These are phyloP conservation scores for Apodemia duryi DNA, from an alignment of 2,888 invertebrate species.

Conservation along the genomic window DNA sequence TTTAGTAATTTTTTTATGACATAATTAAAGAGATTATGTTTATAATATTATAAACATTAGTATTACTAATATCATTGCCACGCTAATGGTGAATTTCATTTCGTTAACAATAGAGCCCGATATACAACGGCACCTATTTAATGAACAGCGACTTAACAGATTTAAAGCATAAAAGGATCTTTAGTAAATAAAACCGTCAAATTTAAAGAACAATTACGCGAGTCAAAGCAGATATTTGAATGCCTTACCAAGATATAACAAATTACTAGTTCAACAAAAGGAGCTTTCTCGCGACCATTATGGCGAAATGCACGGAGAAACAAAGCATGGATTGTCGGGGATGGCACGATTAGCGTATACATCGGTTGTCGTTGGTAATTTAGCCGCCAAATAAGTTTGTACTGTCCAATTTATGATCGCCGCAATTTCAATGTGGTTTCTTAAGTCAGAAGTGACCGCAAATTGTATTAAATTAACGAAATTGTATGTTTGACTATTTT, in stretches of 20 bases:
- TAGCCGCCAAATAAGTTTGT: slow-evolving; percentile 37
- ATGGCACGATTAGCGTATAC: slow-evolving; percentile 65
- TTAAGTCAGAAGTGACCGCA: slow-evolving; percentile 39
- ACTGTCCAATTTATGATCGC: slow-evolving; percentile 66
- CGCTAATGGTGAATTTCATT: slow-evolving; percentile 51
- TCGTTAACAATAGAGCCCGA: slow-evolving; percentile 55
- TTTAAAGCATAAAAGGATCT: slow-evolving; percentile 73
- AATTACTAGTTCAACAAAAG: slow-evolving; percentile 74
- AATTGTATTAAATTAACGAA: background rate
- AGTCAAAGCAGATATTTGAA: slow-evolving; percentile 72
- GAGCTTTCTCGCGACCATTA: slow-evolving; percentile 77
- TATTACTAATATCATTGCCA: slow-evolving; percentile 34
- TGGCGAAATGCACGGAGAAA: slow-evolving; percentile 57
- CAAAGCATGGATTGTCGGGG: slow-evolving; percentile 42
- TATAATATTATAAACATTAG: slow-evolving; percentile 29
- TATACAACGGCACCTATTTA: slow-evolving; percentile 39
- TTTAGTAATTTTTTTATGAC: no score
- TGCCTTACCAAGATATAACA: slow-evolving; percentile 73
- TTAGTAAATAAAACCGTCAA: slow-evolving; percentile 69
- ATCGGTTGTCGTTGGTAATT: slow-evolving; percentile 41
- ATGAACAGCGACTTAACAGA: slow-evolving; percentile 61
- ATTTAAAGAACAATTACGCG: slow-evolving; percentile 75
- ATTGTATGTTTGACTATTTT: no score
- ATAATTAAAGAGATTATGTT: background rate
- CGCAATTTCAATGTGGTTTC: slow-evolving; percentile 64